A percentile compares a stretch with the other conserved stretches of the same genome.
phyloP scores from a whole-genome alignment of 2,888 invertebrate species.

The Pollenia labialis region DNA sequence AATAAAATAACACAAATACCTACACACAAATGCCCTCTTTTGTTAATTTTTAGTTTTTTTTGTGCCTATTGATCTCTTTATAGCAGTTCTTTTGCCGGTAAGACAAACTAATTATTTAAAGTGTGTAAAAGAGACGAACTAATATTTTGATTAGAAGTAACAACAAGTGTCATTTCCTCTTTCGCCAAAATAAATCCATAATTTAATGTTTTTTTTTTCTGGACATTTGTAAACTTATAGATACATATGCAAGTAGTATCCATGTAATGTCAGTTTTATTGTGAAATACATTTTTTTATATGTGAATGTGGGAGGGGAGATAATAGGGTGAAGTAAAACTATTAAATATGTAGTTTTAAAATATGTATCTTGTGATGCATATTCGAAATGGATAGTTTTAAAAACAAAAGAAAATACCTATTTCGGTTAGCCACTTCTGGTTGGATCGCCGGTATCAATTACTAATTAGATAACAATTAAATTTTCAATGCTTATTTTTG shows the following conservation, averaged over 20 bases:
- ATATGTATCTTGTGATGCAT: too few relatives aligned
- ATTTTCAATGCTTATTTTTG: too few relatives aligned
- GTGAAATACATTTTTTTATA: background rate
- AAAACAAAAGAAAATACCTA: too few relatives aligned
- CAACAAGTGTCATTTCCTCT: slow-evolving; percentile 67
- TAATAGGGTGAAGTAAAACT: too few relatives aligned
- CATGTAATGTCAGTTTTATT: background rate
- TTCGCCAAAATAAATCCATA: slow-evolving; percentile 7
- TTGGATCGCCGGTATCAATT: too few relatives aligned
- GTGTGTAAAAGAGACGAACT: slow-evolving; percentile 64
- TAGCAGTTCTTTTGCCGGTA: slow-evolving; percentile 46
- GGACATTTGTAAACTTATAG: background rate
- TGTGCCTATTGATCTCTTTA: slow-evolving; percentile 60
- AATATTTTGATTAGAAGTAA: slow-evolving; percentile 51
- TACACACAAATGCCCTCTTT: background rate
- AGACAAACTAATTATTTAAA: slow-evolving; percentile 28
- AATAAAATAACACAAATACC: background rate
- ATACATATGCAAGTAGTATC: slow-evolving; percentile 4
- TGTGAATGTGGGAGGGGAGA: too few relatives aligned
- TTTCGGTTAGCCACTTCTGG: too few relatives aligned
- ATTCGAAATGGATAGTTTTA: too few relatives aligned
- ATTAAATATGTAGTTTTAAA: too few relatives aligned
- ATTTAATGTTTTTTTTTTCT: background rate
- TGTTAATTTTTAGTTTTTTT: slow-evolving; percentile 14
- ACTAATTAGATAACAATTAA: too few relatives aligned